Percentiles rank a stretch among this genome's conserved stretches.
Conservation (phyloP, 2,797 vertebrate species). For the Coregonus ussuriensis region DNA sequence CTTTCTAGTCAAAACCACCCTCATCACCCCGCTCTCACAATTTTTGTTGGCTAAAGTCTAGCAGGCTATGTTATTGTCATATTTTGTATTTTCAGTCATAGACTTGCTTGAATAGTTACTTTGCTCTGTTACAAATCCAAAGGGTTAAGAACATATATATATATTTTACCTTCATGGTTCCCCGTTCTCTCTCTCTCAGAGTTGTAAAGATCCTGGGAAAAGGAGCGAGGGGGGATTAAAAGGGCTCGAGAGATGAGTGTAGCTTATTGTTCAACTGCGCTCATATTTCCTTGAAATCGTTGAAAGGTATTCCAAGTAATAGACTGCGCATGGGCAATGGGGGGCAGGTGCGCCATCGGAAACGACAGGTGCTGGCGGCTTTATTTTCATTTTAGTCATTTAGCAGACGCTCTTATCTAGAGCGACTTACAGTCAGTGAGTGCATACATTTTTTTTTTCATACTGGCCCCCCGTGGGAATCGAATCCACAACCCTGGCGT, state of each 20-base stretch:
- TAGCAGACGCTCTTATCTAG: no score
- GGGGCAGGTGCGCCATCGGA: conserved; percentile 87
- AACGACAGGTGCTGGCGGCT: conserved; percentile 87
- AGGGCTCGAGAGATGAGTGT: background rate
- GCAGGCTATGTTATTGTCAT: background rate
- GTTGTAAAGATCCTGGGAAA: background rate
- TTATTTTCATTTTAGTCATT: conserved; percentile 57
- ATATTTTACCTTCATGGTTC: background rate
- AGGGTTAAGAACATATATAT: background rate
- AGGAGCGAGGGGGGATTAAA: conserved; percentile 5
- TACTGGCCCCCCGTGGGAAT: no score
- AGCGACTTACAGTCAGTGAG: no score
- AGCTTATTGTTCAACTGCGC: conserved; percentile 25
- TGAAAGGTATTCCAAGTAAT: conserved; percentile 36
- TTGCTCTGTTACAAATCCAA: conserved; percentile 4
- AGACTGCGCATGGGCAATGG: conserved; percentile 80
- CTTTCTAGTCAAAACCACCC: no score
- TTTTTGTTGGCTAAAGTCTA: background rate
- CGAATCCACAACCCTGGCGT: no score
- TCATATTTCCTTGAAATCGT: conserved; percentile 45
- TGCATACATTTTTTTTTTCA: no score
- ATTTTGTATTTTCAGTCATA: background rate
- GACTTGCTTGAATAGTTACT: background rate
- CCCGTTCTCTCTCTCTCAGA: background rate
- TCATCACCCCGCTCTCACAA: background rate